phyloP scores from a whole-genome alignment of 2,888 invertebrate species.

The Drosophila trichaetosa region DNA sequence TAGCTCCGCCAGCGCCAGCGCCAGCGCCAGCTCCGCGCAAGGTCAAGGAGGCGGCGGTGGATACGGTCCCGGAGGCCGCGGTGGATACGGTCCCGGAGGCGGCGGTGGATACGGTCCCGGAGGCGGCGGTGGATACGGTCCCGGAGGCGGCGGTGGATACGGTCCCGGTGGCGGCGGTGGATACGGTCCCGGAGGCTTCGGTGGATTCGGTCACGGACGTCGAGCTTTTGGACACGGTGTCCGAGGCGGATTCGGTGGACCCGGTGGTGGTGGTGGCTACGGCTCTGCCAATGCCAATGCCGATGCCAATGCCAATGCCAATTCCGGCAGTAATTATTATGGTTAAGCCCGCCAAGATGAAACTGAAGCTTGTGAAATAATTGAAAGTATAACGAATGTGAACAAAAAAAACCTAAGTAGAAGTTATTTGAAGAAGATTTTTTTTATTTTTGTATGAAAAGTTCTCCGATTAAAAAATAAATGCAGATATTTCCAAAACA shows the following conservation, averaged over 20 bases:
- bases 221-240: background rate
- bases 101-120: constrained; percentile 9
- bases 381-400: constrained; percentile 20
- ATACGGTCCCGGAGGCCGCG: constrained; percentile 9
- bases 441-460: background rate
- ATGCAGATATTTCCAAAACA: too few species aligned
- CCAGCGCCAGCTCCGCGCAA: constrained; percentile 10
- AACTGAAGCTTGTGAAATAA: constrained; percentile 13
- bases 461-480: background rate
- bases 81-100: background rate
- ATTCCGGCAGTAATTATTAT: background rate
- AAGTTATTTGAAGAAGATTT: background rate
- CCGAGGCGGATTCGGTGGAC: constrained; percentile 1
- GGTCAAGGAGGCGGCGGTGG: background rate
- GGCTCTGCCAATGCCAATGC: too few species aligned
- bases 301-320: too few species aligned
- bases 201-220: background rate
- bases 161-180: background rate
- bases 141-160: constrained; percentile 11
- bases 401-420: constrained; percentile 41
- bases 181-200: background rate
- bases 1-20: constrained; percentile 18
- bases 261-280: background rate
- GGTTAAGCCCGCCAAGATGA: constrained; percentile 3
- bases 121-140: background rate